Evolutionary conservation across 53 echinoderm and acorn worm species (phyloP).

Genomic region (Patiria pectinifera): DNA sequence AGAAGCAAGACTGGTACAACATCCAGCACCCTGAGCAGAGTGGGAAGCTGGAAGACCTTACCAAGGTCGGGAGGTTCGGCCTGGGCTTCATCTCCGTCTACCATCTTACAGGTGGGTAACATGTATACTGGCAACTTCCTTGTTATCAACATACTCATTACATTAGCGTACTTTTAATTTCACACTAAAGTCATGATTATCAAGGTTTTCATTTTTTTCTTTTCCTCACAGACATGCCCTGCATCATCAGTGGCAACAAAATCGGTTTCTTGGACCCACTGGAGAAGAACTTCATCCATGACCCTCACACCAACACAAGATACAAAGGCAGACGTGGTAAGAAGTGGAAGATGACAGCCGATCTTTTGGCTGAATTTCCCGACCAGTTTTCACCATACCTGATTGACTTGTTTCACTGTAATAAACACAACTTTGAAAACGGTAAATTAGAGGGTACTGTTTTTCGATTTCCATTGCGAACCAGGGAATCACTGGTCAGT

Average conservation of each 20-base stretch:
- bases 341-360: constrained; percentile 26
- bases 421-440: constrained; percentile 13
- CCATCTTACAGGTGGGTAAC: constrained; percentile 85
- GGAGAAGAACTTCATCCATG: constrained; percentile 64
- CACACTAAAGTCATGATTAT: background rate
- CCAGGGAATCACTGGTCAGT: constrained; percentile 52
- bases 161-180: background rate
- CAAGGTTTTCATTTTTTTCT: background rate
- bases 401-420: constrained; percentile 27
- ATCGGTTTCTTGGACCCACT: constrained; percentile 80
- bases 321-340: constrained; percentile 37
- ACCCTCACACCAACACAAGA: constrained; percentile 29
- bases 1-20: constrained; percentile 78
- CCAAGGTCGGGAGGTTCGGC: constrained; percentile 92
- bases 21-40: constrained; percentile 86
- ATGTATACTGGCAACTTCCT: background rate
- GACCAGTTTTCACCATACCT: constrained; percentile 84
- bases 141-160: background rate
- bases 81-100: constrained; percentile 97
- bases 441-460: constrained; percentile 77
- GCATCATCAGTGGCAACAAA: constrained; percentile 67
- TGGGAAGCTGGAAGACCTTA: constrained; percentile 74
- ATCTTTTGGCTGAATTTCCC: constrained; percentile 31
- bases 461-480: constrained; percentile 89
- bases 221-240: constrained; percentile 73